phyloP scores from a whole-genome alignment of 2,888 invertebrate species.

The Apodemia zela region DNA sequence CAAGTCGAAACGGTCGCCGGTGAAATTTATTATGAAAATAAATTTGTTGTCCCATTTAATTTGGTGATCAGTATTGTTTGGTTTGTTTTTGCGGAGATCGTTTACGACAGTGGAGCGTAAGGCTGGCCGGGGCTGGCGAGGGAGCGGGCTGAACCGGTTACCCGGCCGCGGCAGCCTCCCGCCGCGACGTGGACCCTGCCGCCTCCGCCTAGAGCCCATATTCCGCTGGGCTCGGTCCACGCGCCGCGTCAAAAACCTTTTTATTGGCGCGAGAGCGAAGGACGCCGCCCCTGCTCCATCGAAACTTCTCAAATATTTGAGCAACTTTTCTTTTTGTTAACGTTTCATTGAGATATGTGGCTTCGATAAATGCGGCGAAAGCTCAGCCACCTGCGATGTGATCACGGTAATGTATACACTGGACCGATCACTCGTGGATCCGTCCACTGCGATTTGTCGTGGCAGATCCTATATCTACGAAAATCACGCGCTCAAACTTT shows the following conservation, averaged over 20 bases:
- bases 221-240: not conserved
- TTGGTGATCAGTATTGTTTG: constrained; percentile 6
- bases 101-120: constrained; percentile 3
- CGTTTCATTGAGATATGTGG: constrained; percentile 9
- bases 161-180: constrained; percentile 22
- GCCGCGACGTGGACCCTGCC: constrained; percentile 16
- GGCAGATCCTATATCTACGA: too few species aligned
- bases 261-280: constrained; percentile 51
- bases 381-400: constrained; percentile 9
- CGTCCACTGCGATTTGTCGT: too few species aligned
- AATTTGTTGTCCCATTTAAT: constrained; percentile 3
- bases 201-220: not conserved
- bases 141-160: constrained; percentile 43
- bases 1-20: not conserved
- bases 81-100: constrained; percentile 14
- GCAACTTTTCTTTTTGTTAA: constrained; percentile 9
- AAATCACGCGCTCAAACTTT: too few species aligned
- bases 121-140: constrained; percentile 28
- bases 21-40: not conserved
- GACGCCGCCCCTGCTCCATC: constrained; percentile 37
- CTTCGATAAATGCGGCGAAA: constrained; percentile 5
- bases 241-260: constrained; percentile 54
- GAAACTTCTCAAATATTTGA: constrained; percentile 31
- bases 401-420: not conserved
- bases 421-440: too few species aligned